Percentiles rank a stretch among this genome's conserved stretches.
Conservation (phyloP, 2,888 invertebrate genomes). For the Colostygia pectinataria region DNA sequence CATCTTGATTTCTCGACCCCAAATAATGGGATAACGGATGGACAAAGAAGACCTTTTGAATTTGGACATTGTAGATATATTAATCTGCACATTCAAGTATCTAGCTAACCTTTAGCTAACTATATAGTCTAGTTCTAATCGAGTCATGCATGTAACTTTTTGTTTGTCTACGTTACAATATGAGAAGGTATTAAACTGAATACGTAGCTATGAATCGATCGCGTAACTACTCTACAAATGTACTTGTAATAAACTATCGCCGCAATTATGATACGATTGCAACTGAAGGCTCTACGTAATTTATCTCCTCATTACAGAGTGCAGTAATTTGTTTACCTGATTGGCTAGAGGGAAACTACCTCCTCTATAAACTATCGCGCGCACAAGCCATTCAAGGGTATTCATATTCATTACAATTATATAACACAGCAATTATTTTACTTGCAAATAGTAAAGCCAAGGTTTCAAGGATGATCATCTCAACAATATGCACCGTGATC, state of each 20-base stretch:
- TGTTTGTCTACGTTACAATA: too few species aligned
- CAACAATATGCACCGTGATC: conserved; percentile 12
- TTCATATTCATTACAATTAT: conserved; percentile 15
- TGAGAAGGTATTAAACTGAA: too few species aligned
- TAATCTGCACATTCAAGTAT: too few species aligned
- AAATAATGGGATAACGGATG: too few species aligned
- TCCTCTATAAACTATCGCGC: conserved; percentile 13
- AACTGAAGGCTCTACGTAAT: conserved; percentile 13
- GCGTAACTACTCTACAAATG: conserved; percentile 1
- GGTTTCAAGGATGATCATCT: conserved; percentile 7
- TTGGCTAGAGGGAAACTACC: conserved; percentile 23
- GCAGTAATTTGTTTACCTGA: conserved; percentile 26
- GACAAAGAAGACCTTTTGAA: too few species aligned
- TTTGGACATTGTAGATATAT: too few species aligned
- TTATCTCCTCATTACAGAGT: conserved; percentile 15
- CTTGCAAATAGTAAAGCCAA: conserved; percentile 20
- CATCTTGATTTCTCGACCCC: too few species aligned
- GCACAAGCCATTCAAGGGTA: conserved; percentile 17
- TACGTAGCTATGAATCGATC: not conserved
- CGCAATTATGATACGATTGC: conserved; percentile 9
- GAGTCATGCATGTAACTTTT: too few species aligned
- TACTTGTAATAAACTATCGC: conserved; percentile 2
- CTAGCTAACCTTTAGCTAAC: too few species aligned
- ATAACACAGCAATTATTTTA: conserved; percentile 16
- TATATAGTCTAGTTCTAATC: too few species aligned